Base-by-base conservation (phyloP, 2,113 vertebrate species). In the Lepus timidus region DNA sequence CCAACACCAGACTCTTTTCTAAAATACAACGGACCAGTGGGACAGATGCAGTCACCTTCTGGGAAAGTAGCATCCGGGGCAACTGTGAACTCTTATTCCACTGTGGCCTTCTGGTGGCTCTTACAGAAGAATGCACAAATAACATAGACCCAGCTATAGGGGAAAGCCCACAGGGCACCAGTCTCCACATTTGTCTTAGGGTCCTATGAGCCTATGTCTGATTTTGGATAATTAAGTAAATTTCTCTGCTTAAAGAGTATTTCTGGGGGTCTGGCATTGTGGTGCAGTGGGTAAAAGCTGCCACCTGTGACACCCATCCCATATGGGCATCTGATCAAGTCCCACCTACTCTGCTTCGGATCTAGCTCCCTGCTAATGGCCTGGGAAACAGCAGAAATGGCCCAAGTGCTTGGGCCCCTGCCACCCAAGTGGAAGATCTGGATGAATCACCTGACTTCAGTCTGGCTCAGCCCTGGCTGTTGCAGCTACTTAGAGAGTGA, bases 1-100 rank as follows among this genome's bases (percentile, higher is more conserved):
- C 29, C 19, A 86, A 14, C 16, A 9, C 75, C 39, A 49, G 52
- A 67, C 27, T 88, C 36, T 88, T 93, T 92, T 88, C 27, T 64
- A 29, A 88, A 88, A 29, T 74, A 36, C 20, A 51, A 3, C 13
- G 36, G 16, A 36, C 23, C 4, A 78, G 25, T 78, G 39, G 83
- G 82, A 52, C 29, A 82, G 79, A 74, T 83, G n/a, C 91, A 73
- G 33, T 88, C n/a, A 74, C 70, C 33, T 93, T 91, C 55, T 93
- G 58, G 67, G 64, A 55, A 25, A 70, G 76, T 52, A 25, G 4
- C 70, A 17, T 76, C 71, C 64, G 17, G 13, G 9, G 23, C 61
- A 67, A 36, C 58, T 75, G 33, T 88, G 52, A 67, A 70, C 82
- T 70, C 51, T 80, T 36, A 3, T 85, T 80, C 88, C 10, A 51